Evolutionary conservation across 1,140 invertebrate genomes (phyloP).

Genomic region (Leptonema lineaticorne): DNA sequence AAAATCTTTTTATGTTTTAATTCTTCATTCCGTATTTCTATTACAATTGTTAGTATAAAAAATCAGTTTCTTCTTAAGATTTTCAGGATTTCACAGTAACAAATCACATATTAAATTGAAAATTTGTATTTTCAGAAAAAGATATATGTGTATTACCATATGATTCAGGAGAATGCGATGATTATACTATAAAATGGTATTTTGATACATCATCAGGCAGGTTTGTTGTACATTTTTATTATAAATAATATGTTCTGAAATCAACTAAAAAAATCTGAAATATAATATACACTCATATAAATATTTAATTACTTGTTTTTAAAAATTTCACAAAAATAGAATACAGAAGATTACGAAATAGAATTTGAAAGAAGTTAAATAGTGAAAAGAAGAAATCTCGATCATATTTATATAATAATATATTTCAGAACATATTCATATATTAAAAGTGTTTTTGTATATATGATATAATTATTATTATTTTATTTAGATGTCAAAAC

Average conservation of each 20-base stretch:
- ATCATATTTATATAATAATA: no score
- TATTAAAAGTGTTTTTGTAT: not conserved
- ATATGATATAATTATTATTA: not conserved
- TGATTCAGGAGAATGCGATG: slow-evolving; percentile 74
- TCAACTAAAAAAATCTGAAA: not conserved
- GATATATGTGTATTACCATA: slow-evolving; percentile 76
- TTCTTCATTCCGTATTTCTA: no score
- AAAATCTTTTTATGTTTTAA: no score
- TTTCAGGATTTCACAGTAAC: no score
- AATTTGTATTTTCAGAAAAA: slow-evolving; percentile 56
- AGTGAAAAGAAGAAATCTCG: no score
- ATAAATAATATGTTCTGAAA: not conserved
- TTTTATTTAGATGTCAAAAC: slow-evolving; percentile 57
- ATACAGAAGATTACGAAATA: no score
- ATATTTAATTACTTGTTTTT: not conserved
- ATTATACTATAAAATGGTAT: slow-evolving; percentile 80
- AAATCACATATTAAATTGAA: no score
- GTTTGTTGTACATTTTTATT: slow-evolving; percentile 31
- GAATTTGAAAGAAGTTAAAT: no score
- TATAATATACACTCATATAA: not conserved
- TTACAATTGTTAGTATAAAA: no score
- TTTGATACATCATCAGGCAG: slow-evolving; percentile 66
- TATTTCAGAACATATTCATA: no score
- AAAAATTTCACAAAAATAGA: no score
- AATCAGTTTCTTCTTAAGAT: no score